Percentiles rank a stretch among this genome's conserved stretches.
These are phyloP conservation scores for Dasypolia templi DNA, from an alignment of 2,888 invertebrate genomes.

Conservation along the genomic window DNA sequence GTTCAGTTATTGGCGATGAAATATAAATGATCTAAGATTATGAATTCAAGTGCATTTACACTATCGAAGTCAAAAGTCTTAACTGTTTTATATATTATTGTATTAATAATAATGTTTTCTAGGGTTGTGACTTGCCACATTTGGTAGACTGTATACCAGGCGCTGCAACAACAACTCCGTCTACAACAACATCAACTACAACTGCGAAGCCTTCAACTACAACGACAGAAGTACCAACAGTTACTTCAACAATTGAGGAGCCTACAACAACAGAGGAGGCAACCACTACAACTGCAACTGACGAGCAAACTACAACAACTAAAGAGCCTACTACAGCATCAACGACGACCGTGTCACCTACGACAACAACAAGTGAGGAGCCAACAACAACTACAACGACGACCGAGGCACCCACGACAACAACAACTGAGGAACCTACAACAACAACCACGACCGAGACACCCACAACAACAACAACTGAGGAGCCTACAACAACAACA, in stretches of 20 bases:
- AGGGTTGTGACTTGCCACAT: slow-evolving; percentile 38
- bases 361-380: neutral
- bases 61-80: neutral
- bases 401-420: neutral
- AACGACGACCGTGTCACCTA: neutral
- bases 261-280: neutral
- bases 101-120: neutral
- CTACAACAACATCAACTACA: neutral
- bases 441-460: neutral
- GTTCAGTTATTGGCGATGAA: neutral
- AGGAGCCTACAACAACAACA: neutral
- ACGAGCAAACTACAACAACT: slow-evolving; percentile 1
- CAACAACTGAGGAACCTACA: neutral
- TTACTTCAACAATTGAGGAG: neutral
- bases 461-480: neutral
- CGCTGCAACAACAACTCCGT: neutral
- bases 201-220: neutral
- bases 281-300: neutral
- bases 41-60: neutral
- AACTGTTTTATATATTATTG: neutral
- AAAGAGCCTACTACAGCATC: neutral
- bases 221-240: neutral
- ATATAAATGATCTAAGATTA: neutral
- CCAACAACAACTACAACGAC: neutral
- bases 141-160: slow-evolving; percentile 28